A percentile compares a stretch with the other conserved stretches of the same genome.
Evolutionary conservation across 1,140 invertebrate species (phyloP).

Genomic region (Tetramorium parvispinum): DNA sequence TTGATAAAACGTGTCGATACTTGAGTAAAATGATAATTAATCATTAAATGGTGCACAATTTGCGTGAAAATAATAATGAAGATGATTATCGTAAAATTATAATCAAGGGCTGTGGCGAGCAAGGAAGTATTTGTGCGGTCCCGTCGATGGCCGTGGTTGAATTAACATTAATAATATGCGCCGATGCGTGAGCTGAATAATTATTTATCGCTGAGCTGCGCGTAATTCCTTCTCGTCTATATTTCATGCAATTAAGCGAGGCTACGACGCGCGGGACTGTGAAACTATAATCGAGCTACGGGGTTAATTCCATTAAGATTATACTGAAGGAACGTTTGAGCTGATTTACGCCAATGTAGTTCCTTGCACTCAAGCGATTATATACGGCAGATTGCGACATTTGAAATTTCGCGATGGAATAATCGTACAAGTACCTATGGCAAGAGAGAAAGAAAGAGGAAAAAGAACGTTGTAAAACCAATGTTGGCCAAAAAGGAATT

Average conservation of each 20-base stretch:
- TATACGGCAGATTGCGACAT: constrained; percentile 21
- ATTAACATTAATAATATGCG: constrained; percentile 38
- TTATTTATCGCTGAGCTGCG: constrained; percentile 45
- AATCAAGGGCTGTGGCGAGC: neutral
- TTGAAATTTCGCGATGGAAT: neutral
- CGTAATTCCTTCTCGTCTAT: constrained; percentile 47
- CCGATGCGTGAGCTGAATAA: constrained; percentile 45
- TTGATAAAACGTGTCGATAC: neutral
- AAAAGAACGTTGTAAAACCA: neutral
- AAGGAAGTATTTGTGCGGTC: constrained; percentile 21
- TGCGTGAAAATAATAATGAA: constrained; percentile 1
- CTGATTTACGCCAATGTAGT: constrained; percentile 40
- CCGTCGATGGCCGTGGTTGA: neutral
- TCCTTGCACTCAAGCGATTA: constrained; percentile 9
- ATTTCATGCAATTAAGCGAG: constrained; percentile 49
- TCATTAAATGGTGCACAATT: neutral
- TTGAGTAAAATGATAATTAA: neutral
- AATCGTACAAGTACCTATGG: neutral
- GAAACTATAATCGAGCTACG: constrained; percentile 43
- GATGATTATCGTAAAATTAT: constrained; percentile 28
- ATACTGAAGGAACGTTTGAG: constrained; percentile 38
- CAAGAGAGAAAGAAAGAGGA: no score
- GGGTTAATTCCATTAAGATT: constrained; percentile 55
- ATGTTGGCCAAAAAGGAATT: neutral
- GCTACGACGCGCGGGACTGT: constrained; percentile 20